These are phyloP conservation scores for Cheilosia impressa DNA, from an alignment of 2,888 invertebrate genomes.

Conservation along the genomic window DNA sequence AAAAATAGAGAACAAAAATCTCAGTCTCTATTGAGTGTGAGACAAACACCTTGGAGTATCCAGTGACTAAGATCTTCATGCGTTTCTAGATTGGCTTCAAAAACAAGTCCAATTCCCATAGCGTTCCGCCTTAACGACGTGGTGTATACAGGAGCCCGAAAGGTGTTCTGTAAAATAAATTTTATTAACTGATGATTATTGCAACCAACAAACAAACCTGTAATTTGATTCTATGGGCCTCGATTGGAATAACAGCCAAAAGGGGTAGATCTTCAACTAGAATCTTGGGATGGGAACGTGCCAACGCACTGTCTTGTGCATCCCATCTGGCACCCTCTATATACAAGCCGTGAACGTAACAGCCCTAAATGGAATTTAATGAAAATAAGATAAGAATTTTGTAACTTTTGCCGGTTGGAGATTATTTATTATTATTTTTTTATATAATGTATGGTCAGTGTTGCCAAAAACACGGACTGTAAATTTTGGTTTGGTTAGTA, in stretches of 20 bases:
- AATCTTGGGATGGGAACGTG: constrained; percentile 91
- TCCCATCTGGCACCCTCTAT: constrained; percentile 96
- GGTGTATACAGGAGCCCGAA: constrained; percentile 94
- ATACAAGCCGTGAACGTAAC: constrained; percentile 91
- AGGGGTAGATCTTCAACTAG: constrained; percentile 94
- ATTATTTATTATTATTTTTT: not conserved
- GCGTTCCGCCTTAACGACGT: constrained; percentile 94
- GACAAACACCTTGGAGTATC: constrained; percentile 95
- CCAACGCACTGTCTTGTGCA: constrained; percentile 87
- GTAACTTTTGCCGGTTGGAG: not conserved
- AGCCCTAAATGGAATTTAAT: constrained; percentile 86
- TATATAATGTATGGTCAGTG: not conserved
- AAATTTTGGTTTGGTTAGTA: too few relatives aligned
- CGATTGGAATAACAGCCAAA: constrained; percentile 93
- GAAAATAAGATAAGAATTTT: not conserved
- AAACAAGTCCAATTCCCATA: constrained; percentile 95
- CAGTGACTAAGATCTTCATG: constrained; percentile 93
- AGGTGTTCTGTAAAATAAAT: constrained; percentile 88
- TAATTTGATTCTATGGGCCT: constrained; percentile 91
- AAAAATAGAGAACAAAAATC: constrained; percentile 1
- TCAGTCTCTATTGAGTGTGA: constrained; percentile 93
- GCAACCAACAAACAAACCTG: constrained; percentile 85
- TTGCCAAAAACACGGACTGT: too few relatives aligned
- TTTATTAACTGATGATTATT: not conserved
- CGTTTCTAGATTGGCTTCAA: constrained; percentile 94